Conservation (phyloP, 2,113 vertebrate genomes). For the Oncorhynchus kisutch region DNA sequence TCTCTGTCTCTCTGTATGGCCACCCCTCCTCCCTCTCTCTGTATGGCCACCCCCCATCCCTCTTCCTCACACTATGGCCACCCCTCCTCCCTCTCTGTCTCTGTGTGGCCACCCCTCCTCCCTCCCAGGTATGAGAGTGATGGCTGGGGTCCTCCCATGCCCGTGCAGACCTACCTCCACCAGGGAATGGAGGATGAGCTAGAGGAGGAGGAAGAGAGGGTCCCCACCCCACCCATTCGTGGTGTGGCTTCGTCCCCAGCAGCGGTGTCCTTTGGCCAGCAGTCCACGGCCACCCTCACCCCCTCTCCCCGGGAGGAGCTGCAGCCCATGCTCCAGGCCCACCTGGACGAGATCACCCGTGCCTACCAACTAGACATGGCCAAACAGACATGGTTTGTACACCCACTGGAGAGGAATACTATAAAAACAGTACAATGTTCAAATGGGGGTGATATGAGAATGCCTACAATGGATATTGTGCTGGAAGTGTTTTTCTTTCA, state of each 20-base stretch:
- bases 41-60: too few relatives aligned
- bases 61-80: too few relatives aligned
- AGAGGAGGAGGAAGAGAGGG: conserved; percentile 95
- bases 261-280: conserved; percentile 94
- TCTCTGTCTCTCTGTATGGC: neutral
- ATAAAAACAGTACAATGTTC: neutral
- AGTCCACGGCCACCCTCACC: conserved; percentile 95
- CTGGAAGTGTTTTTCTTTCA: conserved; percentile 2
- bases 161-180: conserved; percentile 95
- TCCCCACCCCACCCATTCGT: conserved; percentile 93
- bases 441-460: neutral
- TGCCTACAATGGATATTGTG: neutral
- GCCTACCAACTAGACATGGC: conserved; percentile 98
- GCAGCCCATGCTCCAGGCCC: conserved; percentile 96
- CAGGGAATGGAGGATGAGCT: conserved; percentile 98
- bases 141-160: conserved; percentile 91
- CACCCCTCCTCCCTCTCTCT: conserved; percentile 37
- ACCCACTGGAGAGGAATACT: neutral
- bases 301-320: conserved; percentile 95
- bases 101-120: too few relatives aligned
- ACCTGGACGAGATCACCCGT: conserved; percentile 93
- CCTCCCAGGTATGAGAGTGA: conserved; percentile 90
- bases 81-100: too few relatives aligned
- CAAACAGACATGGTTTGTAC: conserved; percentile 94
- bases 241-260: conserved; percentile 97